These are phyloP conservation scores for Caerostris extrusa DNA, from an alignment of 1,140 invertebrate genomes.

Conservation along the genomic window DNA sequence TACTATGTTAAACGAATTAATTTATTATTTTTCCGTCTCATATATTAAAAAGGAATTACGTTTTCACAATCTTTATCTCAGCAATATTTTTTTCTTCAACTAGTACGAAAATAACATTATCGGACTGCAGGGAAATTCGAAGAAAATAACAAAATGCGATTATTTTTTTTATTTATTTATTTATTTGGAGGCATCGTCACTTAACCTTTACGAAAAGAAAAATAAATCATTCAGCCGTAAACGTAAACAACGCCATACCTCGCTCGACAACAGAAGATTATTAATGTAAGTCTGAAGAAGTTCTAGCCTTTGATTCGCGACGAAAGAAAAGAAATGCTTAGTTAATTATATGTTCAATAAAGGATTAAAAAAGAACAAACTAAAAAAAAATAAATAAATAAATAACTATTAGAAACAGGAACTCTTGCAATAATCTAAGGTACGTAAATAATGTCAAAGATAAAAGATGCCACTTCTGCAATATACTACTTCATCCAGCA, in stretches of 20 bases:
- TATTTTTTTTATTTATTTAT: too few relatives aligned
- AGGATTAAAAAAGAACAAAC: not conserved
- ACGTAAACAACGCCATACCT: too few relatives aligned
- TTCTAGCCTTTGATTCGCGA: too few relatives aligned
- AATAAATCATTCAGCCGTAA: not conserved
- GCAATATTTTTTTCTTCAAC: too few relatives aligned
- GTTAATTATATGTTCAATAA: conserved; percentile 40
- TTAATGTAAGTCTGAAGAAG: not conserved
- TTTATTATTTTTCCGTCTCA: too few relatives aligned
- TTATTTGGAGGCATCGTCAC: not conserved
- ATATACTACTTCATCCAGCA: not conserved
- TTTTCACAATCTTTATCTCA: too few relatives aligned
- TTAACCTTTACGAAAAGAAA: not conserved
- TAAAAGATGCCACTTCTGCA: conserved; percentile 7
- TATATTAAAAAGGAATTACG: too few relatives aligned
- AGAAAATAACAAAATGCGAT: too few relatives aligned
- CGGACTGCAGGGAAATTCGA: too few relatives aligned
- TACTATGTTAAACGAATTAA: too few relatives aligned
- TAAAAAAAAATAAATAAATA: not conserved
- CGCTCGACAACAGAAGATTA: not conserved
- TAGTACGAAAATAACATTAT: too few relatives aligned
- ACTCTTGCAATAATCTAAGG: not conserved
- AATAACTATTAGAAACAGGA: not conserved
- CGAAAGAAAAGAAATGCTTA: not conserved
- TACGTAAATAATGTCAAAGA: conserved; percentile 45